Percentiles rank a stretch among this genome's conserved stretches.
phyloP scores from a whole-genome alignment of 2,113 vertebrate genomes.

The Chunga burmeisteri region DNA sequence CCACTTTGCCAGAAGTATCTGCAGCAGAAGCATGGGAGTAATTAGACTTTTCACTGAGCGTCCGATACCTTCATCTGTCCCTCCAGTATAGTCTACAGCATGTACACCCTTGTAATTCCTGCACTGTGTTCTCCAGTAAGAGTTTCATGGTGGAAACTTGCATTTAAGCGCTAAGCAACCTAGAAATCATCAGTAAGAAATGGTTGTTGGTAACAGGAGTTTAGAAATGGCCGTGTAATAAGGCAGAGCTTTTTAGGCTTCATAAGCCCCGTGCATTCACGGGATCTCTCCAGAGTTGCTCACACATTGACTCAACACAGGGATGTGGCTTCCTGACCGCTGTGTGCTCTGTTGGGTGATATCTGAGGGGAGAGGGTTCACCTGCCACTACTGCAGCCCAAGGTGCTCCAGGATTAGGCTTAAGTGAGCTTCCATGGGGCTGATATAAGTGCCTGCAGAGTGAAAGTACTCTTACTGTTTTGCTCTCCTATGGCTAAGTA shows the following conservation, averaged over 20 bases:
- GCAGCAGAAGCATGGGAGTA: neutral
- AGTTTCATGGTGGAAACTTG: neutral
- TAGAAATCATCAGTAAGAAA: neutral
- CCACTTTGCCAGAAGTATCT: neutral
- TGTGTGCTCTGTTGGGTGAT: neutral
- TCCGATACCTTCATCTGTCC: neutral
- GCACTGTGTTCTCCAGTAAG: neutral
- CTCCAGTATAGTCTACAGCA: neutral
- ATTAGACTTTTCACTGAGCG: neutral
- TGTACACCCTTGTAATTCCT: neutral
- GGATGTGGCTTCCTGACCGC: neutral
- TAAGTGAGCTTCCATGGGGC: neutral
- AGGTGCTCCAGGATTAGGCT: neutral
- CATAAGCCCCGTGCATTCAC: fast-evolving
- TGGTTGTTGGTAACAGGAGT: neutral
- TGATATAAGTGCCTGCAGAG: neutral
- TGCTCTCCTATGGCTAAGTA: neutral
- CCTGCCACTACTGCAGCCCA: neutral
- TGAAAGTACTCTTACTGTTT: neutral
- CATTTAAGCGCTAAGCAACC: neutral
- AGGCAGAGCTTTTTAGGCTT: neutral
- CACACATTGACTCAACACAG: neutral
- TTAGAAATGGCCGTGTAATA: neutral
- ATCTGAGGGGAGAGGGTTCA: too few relatives aligned
- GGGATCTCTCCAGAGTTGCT: neutral